Evolutionary conservation across 1,140 invertebrate genomes (phyloP), one percentile per base, ranked within the genome.

Genomic region (Trichogramma pretiosum): DNA sequence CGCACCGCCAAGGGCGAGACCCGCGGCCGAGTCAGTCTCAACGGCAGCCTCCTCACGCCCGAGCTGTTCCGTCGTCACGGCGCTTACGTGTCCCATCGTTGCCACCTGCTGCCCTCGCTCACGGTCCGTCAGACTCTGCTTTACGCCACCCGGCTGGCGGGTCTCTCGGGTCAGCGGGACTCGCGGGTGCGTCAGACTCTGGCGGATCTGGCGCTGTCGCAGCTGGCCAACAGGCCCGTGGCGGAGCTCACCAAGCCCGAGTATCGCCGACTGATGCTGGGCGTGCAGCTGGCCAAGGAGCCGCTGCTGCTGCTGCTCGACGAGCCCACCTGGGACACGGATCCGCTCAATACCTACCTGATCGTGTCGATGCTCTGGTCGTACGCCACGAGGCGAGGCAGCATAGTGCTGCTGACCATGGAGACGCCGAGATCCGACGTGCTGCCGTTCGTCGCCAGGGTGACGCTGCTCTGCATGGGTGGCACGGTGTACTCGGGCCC

Each of bases 361-460:
- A 83, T 95, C 3, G 83, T 94, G 17, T 94, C 91, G 0, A 94
- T 93, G 65, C 70, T 94, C 8, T 91, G 89, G 35, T 93, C 92
- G 56, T 88, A 91, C 26, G 89, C 89, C 3, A 91, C 91, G 53
- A 91, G 92, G 61, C 86, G 89, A 51, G 86, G 88, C 5, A 83
- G 89, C 13, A 87, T 90, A 5, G 87, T 94, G 4, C 75, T 94
- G 17, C 63, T 94, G 0, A 93, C 89, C 0, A 87, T 93, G 83
- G 90, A 94, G 57, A 93, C 93, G 56, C 92, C 92, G 0, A 75
- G 89, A 46, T 93, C 90, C 28, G 91, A 95, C 64, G 90, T 95
- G 1, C 85, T 94, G 58, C 90, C 91, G 0, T 93, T 94, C 59
- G 74, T 95, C 40, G 90, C 93, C 61, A 71, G 83, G 32, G 87